These are phyloP conservation scores for Ictidomys tridecemlineatus DNA, from an alignment of 2,113 vertebrate genomes.

Conservation along the genomic window DNA sequence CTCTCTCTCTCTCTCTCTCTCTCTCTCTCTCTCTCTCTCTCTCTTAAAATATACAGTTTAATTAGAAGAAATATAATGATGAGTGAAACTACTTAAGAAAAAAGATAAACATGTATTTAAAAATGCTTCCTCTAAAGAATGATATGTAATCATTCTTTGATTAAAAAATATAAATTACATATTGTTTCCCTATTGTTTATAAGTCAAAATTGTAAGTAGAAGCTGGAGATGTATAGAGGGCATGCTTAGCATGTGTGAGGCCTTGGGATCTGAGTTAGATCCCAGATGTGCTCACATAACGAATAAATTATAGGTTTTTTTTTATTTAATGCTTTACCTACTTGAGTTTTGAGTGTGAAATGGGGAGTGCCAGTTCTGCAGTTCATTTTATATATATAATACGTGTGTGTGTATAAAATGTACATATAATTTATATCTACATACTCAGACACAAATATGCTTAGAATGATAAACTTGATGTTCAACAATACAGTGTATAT, in stretches of 20 bases:
- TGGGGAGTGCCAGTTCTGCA: not conserved
- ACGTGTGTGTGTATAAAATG: no score
- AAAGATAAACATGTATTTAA: constrained; percentile 9
- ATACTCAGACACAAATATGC: not conserved
- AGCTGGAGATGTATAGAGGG: not conserved
- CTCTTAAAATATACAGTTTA: not conserved
- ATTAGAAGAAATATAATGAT: constrained; percentile 11
- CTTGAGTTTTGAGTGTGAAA: not conserved
- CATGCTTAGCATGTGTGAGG: not conserved
- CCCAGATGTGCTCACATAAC: no score
- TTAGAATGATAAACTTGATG: not conserved
- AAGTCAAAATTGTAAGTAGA: not conserved
- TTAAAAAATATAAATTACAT: not conserved
- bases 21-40: no score
- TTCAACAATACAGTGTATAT: not conserved
- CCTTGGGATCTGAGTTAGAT: not conserved
- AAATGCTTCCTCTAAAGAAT: not conserved
- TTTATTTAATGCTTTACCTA: not conserved
- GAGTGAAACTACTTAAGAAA: not conserved
- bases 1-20: no score
- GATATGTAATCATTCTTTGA: not conserved
- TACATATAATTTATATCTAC: no score
- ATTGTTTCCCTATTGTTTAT: not conserved
- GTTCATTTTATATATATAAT: not conserved
- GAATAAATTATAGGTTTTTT: not conserved